phyloP scores from a whole-genome alignment of 1,140 invertebrate species.

The Ooceraea biroi region DNA sequence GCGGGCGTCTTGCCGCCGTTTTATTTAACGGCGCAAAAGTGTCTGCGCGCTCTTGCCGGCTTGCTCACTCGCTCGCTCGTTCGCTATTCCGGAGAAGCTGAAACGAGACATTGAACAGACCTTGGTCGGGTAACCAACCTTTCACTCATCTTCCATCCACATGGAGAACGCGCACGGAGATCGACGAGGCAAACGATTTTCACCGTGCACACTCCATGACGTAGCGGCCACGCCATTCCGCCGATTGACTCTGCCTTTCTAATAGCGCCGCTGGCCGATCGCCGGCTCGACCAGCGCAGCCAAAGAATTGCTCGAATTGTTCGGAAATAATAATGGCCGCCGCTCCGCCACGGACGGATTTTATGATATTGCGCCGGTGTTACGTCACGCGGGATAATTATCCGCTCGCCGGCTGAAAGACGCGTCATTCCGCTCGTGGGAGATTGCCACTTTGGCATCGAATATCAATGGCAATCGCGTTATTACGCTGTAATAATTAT shows the following conservation, averaged over 20 bases:
- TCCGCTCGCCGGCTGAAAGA: slow-evolving; percentile 3
- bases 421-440: neutral
- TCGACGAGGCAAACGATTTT: slow-evolving; percentile 71
- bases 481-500: slow-evolving; percentile 23
- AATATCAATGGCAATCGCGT: slow-evolving; percentile 7
- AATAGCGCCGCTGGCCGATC: slow-evolving; percentile 49
- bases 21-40: slow-evolving; percentile 46
- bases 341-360: neutral
- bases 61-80: neutral
- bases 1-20: slow-evolving; percentile 1
- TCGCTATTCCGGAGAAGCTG: slow-evolving; percentile 46
- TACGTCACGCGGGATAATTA: slow-evolving; percentile 16
- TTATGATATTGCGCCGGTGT: slow-evolving; percentile 25
- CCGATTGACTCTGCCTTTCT: slow-evolving; percentile 67
- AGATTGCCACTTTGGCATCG: slow-evolving; percentile 22
- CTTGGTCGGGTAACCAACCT: slow-evolving; percentile 73
- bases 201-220: slow-evolving; percentile 56
- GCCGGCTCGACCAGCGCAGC: slow-evolving; percentile 7
- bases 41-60: slow-evolving; percentile 45
- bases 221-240: slow-evolving; percentile 57
- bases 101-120: slow-evolving; percentile 73
- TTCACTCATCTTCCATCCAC: slow-evolving; percentile 76
- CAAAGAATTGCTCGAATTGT: slow-evolving; percentile 26
- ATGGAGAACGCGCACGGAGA: slow-evolving; percentile 32
- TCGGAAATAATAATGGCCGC: slow-evolving; percentile 43